These are phyloP conservation scores for Brevimyrus niger DNA, from an alignment of 2,113 vertebrate genomes.

Conservation along the genomic window DNA sequence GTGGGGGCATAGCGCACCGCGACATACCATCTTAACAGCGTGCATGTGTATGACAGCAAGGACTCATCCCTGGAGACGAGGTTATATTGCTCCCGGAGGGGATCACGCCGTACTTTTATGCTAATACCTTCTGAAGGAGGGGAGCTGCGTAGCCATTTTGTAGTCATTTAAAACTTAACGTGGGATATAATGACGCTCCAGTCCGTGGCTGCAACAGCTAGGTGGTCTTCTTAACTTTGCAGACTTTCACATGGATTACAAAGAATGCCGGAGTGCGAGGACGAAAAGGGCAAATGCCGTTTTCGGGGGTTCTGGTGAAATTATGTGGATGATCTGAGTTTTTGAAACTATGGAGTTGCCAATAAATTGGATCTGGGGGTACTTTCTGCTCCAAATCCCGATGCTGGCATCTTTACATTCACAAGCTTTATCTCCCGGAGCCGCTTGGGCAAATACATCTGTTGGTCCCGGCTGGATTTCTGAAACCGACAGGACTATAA, in stretches of 20 bases:
- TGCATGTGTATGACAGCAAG: background rate
- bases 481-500: constrained; percentile 34
- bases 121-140: constrained; percentile 50
- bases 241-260: constrained; percentile 21
- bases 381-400: constrained; percentile 31
- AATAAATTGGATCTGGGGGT: constrained; percentile 36
- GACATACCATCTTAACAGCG: background rate
- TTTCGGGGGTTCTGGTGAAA: background rate
- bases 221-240: background rate
- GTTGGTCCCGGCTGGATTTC: constrained; percentile 51
- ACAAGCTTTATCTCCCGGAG: constrained; percentile 32
- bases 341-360: constrained; percentile 39
- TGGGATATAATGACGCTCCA: constrained; percentile 26
- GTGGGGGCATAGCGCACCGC: background rate
- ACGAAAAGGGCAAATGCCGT: constrained; percentile 1
- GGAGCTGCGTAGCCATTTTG: constrained; percentile 54
- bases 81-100: background rate
- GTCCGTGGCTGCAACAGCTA: background rate
- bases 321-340: constrained; percentile 21
- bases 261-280: background rate
- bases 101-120: constrained; percentile 20
- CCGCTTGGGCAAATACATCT: constrained; percentile 46
- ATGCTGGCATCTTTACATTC: constrained; percentile 43
- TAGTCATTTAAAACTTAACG: constrained; percentile 45
- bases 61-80: background rate